Conservation (phyloP, 1,140 invertebrate species). For the Antheraea pernyi region DNA sequence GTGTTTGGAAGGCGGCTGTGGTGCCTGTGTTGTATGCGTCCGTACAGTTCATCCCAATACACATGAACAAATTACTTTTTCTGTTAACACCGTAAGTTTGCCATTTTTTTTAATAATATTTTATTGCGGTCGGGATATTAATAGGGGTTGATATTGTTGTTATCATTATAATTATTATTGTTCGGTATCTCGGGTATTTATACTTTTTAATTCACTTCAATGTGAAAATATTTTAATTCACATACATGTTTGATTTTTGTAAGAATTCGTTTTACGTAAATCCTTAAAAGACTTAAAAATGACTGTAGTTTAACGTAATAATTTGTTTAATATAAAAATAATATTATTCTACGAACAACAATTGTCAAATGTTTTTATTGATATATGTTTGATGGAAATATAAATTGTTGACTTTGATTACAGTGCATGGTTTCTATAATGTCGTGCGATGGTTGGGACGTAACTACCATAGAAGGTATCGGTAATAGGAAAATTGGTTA, state of each 20-base stretch:
- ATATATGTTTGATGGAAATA: background rate
- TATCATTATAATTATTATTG: too few relatives aligned
- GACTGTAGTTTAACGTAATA: too few relatives aligned
- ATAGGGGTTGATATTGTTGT: too few relatives aligned
- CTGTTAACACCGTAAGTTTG: constrained; percentile 86
- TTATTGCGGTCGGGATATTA: background rate
- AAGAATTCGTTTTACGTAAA: too few relatives aligned
- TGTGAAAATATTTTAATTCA: too few relatives aligned
- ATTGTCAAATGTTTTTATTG: too few relatives aligned
- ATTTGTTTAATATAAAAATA: too few relatives aligned
- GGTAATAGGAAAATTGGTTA: constrained; percentile 85
- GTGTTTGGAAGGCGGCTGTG: constrained; percentile 91
- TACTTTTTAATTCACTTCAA: too few relatives aligned
- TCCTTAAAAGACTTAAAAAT: too few relatives aligned
- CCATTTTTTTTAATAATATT: background rate
- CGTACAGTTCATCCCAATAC: constrained; percentile 73
- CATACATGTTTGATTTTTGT: too few relatives aligned
- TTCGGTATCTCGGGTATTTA: too few relatives aligned
- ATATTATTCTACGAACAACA: too few relatives aligned
- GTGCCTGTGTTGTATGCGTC: constrained; percentile 86
- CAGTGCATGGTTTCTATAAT: constrained; percentile 84
- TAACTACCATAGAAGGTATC: constrained; percentile 88
- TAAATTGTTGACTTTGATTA: background rate
- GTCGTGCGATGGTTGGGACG: constrained; percentile 84
- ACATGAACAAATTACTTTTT: constrained; percentile 75